Percentiles rank a stretch among this genome's conserved stretches.
Conservation (phyloP, 2,113 vertebrate genomes). For the Zosterops lateralis region DNA sequence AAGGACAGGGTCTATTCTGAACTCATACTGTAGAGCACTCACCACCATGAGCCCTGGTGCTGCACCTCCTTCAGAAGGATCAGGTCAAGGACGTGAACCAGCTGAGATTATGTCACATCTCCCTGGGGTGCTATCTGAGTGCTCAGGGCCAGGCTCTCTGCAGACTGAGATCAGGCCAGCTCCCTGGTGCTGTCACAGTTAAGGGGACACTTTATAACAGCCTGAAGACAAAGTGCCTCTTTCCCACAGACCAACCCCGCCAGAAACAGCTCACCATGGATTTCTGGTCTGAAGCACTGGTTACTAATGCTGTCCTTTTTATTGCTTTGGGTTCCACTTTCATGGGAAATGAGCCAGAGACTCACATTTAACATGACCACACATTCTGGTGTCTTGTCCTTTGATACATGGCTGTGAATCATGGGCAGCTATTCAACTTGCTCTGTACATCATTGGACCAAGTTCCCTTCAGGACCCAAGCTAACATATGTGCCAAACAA, state of each 20-base stretch:
- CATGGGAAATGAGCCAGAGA: not conserved
- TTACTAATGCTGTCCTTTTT: not conserved
- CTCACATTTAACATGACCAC: not conserved
- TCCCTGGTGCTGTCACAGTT: not conserved
- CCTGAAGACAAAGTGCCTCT: not conserved
- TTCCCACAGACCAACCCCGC: not conserved
- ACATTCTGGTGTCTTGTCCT: not conserved
- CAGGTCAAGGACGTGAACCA: not conserved
- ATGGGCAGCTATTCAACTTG: not conserved
- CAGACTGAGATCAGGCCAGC: not conserved
- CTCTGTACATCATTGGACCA: not conserved
- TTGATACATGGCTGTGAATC: not conserved
- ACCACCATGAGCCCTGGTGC: not conserved
- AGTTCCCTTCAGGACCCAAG: not conserved
- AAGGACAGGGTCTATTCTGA: not conserved
- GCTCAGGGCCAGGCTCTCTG: not conserved
- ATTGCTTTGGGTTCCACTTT: not conserved
- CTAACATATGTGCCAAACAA: not conserved
- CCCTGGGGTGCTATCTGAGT: accelerated
- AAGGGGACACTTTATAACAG: not conserved
- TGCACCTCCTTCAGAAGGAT: not conserved
- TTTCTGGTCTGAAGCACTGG: not conserved
- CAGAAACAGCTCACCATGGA: not conserved
- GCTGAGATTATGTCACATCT: not conserved
- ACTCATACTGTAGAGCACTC: not conserved